Evolutionary conservation across 2,888 invertebrate species (phyloP).

Genomic region (Meteorus cinctellus): DNA sequence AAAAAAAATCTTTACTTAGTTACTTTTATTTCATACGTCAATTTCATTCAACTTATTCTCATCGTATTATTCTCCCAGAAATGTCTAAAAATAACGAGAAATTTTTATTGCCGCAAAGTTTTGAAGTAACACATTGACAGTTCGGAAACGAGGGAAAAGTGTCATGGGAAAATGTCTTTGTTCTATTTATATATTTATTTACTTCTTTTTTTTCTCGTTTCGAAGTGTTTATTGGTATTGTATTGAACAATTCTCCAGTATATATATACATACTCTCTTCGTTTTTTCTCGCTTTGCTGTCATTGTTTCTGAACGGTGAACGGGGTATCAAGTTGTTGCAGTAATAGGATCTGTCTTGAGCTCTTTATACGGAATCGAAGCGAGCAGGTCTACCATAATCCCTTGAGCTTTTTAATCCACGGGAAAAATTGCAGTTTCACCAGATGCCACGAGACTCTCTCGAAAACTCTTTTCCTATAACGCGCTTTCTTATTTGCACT

Average conservation of each 20-base stretch:
- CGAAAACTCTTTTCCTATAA: constrained; percentile 31
- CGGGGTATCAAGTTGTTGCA: constrained; percentile 55
- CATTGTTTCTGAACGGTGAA: constrained; percentile 31
- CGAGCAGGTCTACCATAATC: constrained; percentile 55
- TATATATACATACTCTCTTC: constrained; percentile 9
- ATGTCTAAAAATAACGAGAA: not conserved
- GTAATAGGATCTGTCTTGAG: constrained; percentile 59
- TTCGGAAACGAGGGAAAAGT: not conserved
- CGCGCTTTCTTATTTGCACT: constrained; percentile 13
- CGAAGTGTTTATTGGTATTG: not conserved
- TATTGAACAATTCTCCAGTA: constrained; percentile 7
- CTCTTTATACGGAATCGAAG: constrained; percentile 57
- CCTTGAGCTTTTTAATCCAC: constrained; percentile 56
- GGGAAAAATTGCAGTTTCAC: constrained; percentile 51
- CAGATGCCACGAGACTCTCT: constrained; percentile 39
- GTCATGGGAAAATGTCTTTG: not conserved
- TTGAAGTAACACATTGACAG: not conserved
- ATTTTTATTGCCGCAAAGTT: not conserved
- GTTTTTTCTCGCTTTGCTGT: constrained; percentile 16
- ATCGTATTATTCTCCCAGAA: not conserved
- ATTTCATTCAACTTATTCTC: not conserved
- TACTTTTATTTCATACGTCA: not conserved
- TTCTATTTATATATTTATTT: constrained; percentile 1
- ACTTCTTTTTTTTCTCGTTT: not conserved
- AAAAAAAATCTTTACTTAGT: too few relatives aligned